These are phyloP conservation scores for human DNA, from an alignment of 2,113 vertebrate species.

Conservation along the genomic window DNA sequence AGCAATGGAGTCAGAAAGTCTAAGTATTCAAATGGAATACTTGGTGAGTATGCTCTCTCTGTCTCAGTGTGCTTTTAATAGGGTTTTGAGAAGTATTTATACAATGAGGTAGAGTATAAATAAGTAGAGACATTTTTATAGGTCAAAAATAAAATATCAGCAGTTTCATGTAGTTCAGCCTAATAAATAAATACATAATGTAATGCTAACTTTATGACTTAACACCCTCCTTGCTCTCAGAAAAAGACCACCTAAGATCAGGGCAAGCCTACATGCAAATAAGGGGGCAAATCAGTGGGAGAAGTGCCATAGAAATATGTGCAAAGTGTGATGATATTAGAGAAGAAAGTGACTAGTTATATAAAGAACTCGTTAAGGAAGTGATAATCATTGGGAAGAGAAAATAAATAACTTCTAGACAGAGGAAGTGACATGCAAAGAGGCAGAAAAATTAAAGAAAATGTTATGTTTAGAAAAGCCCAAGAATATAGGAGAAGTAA, in stretches of 20 bases:
- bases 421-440: background rate
- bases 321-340: background rate
- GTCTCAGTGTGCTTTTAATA: background rate
- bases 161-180: background rate
- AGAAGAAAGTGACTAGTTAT: background rate
- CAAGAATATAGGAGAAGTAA: background rate
- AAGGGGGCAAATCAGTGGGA: background rate
- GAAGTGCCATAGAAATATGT: background rate
- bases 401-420: background rate
- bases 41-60: background rate
- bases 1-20: background rate
- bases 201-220: background rate
- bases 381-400: background rate
- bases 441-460: background rate
- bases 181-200: background rate
- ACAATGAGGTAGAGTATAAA: constrained; percentile 12
- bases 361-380: background rate
- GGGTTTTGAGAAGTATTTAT: background rate
- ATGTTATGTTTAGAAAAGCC: background rate
- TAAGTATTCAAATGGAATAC: background rate
- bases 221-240: background rate
- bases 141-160: background rate
- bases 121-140: background rate
- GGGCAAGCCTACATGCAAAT: background rate
- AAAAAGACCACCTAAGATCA: background rate